These are phyloP conservation scores for Tachysurus fulvidraco DNA, from an alignment of 2,113 vertebrate species.

Conservation along the genomic window DNA sequence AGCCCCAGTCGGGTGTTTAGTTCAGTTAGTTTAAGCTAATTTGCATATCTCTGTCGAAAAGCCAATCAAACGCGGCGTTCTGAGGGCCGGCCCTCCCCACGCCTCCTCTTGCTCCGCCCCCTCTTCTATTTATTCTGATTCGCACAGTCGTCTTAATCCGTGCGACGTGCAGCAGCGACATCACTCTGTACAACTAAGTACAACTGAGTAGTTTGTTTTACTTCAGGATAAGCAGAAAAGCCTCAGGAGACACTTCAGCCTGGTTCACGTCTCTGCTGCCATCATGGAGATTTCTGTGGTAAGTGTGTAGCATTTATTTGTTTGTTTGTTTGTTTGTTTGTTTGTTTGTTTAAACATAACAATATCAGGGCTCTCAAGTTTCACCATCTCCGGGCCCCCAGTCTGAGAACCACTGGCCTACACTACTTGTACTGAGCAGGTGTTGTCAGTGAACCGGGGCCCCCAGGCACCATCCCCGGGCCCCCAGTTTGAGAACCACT, in stretches of 20 bases:
- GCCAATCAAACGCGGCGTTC: not conserved
- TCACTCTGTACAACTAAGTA: no score
- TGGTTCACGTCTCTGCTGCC: not conserved
- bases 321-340: not conserved
- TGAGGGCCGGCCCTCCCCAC: not conserved
- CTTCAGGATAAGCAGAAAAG: not conserved
- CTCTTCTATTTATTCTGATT: not conserved
- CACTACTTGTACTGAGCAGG: no score
- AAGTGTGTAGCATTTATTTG: constrained; percentile 45
- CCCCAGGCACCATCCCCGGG: no score
- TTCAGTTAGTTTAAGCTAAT: not conserved
- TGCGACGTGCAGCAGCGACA: no score
- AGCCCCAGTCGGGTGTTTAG: not conserved
- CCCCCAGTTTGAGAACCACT: no score
- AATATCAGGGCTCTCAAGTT: no score
- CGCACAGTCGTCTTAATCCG: not conserved
- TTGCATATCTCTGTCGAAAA: not conserved
- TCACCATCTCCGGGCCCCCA: no score
- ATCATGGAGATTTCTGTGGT: constrained; percentile 72
- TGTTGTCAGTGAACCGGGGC: no score
- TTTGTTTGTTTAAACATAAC: not conserved
- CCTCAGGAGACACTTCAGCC: not conserved
- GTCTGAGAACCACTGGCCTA: no score
- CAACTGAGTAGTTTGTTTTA: not conserved
- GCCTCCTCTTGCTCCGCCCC: not conserved